A percentile compares a stretch with the other conserved stretches of the same genome.
These are phyloP conservation scores for Scaptomyza montana DNA, from an alignment of 1,140 invertebrate species.

Conservation along the genomic window DNA sequence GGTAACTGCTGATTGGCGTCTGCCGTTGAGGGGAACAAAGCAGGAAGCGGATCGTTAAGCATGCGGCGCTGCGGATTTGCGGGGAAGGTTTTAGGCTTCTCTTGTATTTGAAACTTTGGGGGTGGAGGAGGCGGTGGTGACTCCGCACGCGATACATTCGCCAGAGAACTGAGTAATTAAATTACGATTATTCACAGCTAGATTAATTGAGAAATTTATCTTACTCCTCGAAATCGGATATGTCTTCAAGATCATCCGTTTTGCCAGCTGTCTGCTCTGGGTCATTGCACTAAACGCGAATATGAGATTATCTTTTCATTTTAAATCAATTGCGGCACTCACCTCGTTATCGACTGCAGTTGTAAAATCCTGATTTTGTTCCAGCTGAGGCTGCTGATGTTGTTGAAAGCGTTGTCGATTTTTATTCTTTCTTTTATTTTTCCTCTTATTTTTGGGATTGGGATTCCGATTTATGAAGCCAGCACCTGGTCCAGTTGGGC, in stretches of 20 bases:
- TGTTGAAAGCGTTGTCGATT: slow-evolving; percentile 9
- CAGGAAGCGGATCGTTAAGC: slow-evolving; percentile 22
- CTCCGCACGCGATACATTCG: slow-evolving; percentile 1
- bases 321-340: background rate
- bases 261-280: slow-evolving; percentile 8
- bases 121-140: slow-evolving; percentile 56
- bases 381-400: slow-evolving; percentile 30
- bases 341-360: slow-evolving; percentile 9
- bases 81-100: slow-evolving; percentile 6
- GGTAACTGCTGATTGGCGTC: slow-evolving; percentile 55
- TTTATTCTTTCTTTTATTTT: slow-evolving; percentile 53
- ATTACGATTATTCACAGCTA: background rate
- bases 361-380: background rate
- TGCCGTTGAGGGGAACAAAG: slow-evolving; percentile 64
- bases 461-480: slow-evolving; percentile 16
- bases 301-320: slow-evolving; percentile 5
- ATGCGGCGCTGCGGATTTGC: slow-evolving; percentile 38
- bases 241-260: slow-evolving; percentile 68
- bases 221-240: slow-evolving; percentile 80
- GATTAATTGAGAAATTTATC: slow-evolving; percentile 16
- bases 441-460: slow-evolving; percentile 37
- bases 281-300: slow-evolving; percentile 4
- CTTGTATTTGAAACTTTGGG: slow-evolving; percentile 23
- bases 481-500: slow-evolving; percentile 10
- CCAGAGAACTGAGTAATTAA: slow-evolving; percentile 29